A percentile compares a stretch with the other conserved stretches of the same genome.
These are phyloP conservation scores for Bactericera cockerelli DNA, from an alignment of 1,140 invertebrate species.

Conservation along the genomic window DNA sequence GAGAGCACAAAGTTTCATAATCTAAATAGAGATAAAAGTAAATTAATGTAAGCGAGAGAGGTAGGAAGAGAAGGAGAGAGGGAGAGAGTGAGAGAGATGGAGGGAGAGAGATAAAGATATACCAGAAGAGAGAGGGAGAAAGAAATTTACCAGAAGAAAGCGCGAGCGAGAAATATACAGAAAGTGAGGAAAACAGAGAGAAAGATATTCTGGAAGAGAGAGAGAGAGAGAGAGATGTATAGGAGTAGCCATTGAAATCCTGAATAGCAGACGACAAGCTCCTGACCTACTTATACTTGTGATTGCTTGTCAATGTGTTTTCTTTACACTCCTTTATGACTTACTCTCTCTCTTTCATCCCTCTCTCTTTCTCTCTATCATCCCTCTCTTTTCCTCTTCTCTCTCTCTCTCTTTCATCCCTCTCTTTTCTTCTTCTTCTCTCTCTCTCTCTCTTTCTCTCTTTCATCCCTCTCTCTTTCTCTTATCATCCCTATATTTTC, in stretches of 20 bases:
- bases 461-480: conserved; percentile 2
- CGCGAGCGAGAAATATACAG: not conserved
- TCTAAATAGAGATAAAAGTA: too few relatives aligned
- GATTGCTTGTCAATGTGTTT: too few relatives aligned
- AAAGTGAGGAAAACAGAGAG: not conserved
- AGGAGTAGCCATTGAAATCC: too few relatives aligned
- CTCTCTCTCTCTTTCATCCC: not conserved
- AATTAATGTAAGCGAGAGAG: too few relatives aligned
- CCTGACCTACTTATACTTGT: too few relatives aligned
- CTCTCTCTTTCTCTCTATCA: too few relatives aligned
- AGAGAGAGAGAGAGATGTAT: conserved; percentile 16
- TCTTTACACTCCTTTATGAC: too few relatives aligned
- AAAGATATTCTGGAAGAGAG: conserved; percentile 12
- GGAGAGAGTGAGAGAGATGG: conserved; percentile 3
- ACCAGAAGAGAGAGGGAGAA: not conserved
- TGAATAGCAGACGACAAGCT: too few relatives aligned
- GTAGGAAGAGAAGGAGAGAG: not conserved
- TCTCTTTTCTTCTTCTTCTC: conserved; percentile 5
- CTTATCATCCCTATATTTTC: too few relatives aligned
- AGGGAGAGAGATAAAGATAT: conserved; percentile 11
- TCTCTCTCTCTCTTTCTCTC: conserved; percentile 10
- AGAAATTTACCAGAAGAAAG: not conserved
- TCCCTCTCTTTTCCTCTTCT: not conserved
- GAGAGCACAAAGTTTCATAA: too few relatives aligned
- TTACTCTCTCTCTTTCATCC: too few relatives aligned